Percentiles rank a stretch among this genome's conserved stretches.
Conservation (phyloP, 2,888 invertebrate species). For the Sphaerophoria taeniata region DNA sequence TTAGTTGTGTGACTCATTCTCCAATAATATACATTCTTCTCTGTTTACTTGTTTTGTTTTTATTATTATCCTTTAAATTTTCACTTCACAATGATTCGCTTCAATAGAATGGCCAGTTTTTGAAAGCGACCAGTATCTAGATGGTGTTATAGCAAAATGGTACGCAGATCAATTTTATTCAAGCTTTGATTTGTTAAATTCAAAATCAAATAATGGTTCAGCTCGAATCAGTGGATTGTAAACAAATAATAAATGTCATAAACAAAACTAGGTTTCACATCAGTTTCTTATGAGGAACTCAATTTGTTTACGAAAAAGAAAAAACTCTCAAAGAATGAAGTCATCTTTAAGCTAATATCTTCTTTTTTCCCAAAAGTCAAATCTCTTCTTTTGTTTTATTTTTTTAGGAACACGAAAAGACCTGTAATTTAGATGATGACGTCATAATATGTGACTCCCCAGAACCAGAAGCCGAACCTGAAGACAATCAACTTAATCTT, state of each 20-base stretch:
- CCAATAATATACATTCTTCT: too few species aligned
- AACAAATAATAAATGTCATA: too few species aligned
- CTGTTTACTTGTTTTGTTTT: neutral
- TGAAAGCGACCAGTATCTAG: neutral
- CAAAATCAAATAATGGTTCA: too few species aligned
- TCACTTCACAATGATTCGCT: neutral
- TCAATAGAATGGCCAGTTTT: neutral
- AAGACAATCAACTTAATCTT: conserved; percentile 75
- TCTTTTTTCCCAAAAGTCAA: conserved; percentile 3
- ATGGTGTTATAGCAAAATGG: conserved; percentile 9
- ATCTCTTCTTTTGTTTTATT: conserved; percentile 33
- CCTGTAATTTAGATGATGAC: conserved; percentile 82
- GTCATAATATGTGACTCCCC: conserved; percentile 83
- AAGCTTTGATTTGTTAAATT: too few species aligned
- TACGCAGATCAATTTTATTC: neutral
- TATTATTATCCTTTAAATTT: neutral
- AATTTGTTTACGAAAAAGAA: too few species aligned
- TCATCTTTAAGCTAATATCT: neutral
- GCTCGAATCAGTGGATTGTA: too few species aligned
- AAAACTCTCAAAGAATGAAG: too few species aligned
- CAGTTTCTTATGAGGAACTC: too few species aligned
- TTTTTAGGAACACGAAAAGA: conserved; percentile 83
- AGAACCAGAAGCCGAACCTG: conserved; percentile 75
- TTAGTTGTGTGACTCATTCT: too few species aligned
- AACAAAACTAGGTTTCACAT: too few species aligned